Evolutionary conservation across 92 coral and sea anemone genomes (phyloP), one percentile per base, ranked within the genome.

Genomic region (Zoanthus sociatus): DNA sequence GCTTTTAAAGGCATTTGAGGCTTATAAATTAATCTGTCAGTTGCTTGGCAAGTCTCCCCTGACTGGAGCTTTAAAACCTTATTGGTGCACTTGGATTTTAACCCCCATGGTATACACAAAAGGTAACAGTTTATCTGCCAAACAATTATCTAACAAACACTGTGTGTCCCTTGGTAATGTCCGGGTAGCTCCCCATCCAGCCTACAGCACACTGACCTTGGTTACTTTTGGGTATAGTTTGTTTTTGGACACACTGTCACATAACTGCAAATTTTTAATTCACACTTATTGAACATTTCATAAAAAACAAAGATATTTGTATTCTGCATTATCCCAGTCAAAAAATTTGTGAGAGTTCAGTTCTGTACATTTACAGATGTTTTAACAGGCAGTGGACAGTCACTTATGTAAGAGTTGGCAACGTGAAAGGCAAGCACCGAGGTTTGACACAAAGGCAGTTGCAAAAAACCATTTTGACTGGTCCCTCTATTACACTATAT

Each of bases 381-480:
- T 58, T 26, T 26, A 26, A 26, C 15, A 1, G 66, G 66, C 20
- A 58, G 66, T 58, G 20, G 66, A 58, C 18, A 58, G 66, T 58
- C 66, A 58, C 66, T 13, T 58, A n/a, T n/a, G n/a, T n/a, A 13
- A 58, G 0, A 58, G 66, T 11, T 58, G 66, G 66, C 76, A 86
- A 63, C 76, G 68, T 46, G 69, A 37, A 53, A 44, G 85, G 71
- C 16, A 53, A 37, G 68, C 89, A 51, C 26, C 31, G 21, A 42
- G 45, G 11, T 86, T 77, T 86, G 89, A 86, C 37, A 67, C 85
- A 21, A 78, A 86, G 54, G 78, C 66, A 77, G 61, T 78, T 87
- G 90, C 90, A 87, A 78, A 53, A 87, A 32, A 87, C 12, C 17
- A 58, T 13, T 16, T 13, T 16, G 17, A 5, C 21, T 58, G 66